Evolutionary conservation across 2,797 vertebrate species (phyloP).

Genomic region (Parauchenoglanis ngamensis): DNA sequence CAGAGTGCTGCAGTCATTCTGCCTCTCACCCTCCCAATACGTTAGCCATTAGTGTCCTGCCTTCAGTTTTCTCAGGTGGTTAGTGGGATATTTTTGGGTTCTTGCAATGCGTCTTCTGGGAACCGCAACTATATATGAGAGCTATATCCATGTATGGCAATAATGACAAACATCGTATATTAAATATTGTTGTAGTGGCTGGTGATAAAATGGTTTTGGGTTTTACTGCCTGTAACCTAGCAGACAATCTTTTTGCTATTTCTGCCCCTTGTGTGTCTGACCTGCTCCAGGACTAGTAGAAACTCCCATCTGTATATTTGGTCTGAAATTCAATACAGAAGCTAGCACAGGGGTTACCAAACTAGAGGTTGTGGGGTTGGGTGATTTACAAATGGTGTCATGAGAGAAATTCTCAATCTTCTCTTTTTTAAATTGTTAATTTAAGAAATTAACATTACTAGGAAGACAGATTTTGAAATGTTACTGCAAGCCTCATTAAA

Average conservation of each 20-base stretch:
- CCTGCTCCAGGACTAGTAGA: not conserved
- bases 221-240: not conserved
- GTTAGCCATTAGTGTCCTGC: not conserved
- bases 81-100: not conserved
- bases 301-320: not conserved
- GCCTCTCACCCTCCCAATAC: not conserved
- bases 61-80: not conserved
- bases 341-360: not conserved
- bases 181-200: not conserved
- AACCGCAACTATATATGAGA: not conserved
- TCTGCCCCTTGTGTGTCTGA: not conserved
- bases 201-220: not conserved
- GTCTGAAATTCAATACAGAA: not conserved
- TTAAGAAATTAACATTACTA: not conserved
- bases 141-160: not conserved
- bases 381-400: not conserved
- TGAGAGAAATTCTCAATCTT: not conserved
- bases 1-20: slow-evolving; percentile 45
- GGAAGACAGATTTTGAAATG: not conserved
- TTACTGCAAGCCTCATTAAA: not conserved
- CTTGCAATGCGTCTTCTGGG: not conserved
- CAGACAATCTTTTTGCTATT: not conserved
- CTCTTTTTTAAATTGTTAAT: not conserved
- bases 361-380: not conserved
- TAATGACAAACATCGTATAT: not conserved